Percentiles rank a stretch among this genome's conserved stretches.
Evolutionary conservation across 2,113 vertebrate species (phyloP).

Genomic region (Ondatra zibethicus): DNA sequence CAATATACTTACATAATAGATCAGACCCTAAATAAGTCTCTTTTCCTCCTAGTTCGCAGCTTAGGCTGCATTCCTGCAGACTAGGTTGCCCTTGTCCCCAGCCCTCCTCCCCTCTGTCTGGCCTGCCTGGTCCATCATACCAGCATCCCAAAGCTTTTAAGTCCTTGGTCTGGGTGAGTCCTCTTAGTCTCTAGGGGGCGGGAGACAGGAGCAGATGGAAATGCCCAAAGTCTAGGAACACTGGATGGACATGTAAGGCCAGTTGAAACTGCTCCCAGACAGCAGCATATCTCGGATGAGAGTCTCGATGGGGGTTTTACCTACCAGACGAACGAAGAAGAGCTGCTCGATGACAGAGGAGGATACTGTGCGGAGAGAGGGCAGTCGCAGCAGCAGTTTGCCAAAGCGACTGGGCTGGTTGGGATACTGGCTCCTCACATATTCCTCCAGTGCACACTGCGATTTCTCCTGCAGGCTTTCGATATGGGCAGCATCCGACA

Average conservation of each 20-base stretch:
- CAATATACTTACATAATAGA: conserved; percentile 80
- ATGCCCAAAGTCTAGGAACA: conserved; percentile 93
- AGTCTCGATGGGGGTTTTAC: conserved; percentile 99
- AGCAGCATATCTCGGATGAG: conserved; percentile 99
- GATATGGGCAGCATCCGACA: conserved; percentile 98
- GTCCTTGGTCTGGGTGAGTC: conserved; percentile 80
- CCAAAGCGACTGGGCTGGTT: conserved; percentile 99
- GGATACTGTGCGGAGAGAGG: conserved; percentile 97
- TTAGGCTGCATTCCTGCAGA: conserved; percentile 70
- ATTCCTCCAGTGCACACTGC: conserved; percentile 98
- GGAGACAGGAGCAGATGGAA: conserved; percentile 61
- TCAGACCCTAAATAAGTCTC: conserved; percentile 82
- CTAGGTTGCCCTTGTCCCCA: conserved; percentile 65
- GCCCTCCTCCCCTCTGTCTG: conserved; percentile 69
- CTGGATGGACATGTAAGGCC: conserved; percentile 99
- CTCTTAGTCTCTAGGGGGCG: conserved; percentile 76
- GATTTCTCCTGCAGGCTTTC: conserved; percentile 99
- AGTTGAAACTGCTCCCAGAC: conserved; percentile 99
- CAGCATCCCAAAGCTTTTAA: conserved; percentile 81
- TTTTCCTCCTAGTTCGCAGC: conserved; percentile 58
- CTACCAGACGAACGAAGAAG: conserved; percentile 99
- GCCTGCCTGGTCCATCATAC: conserved; percentile 56
- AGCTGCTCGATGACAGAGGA: conserved; percentile 99
- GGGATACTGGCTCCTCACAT: conserved; percentile 98
- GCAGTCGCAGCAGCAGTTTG: conserved; percentile 97